Evolutionary conservation across 2,113 vertebrate genomes (phyloP).

Genomic region (Channa maculata): DNA sequence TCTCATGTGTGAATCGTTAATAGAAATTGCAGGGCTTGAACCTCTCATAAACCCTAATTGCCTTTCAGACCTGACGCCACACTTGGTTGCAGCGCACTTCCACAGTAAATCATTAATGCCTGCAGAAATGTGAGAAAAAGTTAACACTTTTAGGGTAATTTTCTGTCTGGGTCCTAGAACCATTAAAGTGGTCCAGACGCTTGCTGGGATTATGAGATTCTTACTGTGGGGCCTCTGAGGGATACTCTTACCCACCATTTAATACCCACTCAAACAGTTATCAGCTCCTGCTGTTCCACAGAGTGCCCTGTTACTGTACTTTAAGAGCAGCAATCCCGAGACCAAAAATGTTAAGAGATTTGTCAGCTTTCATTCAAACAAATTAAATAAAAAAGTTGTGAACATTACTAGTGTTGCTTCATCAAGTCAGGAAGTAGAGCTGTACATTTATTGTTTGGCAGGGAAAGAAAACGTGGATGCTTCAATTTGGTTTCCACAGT

Average conservation of each 20-base stretch:
- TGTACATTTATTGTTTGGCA: neutral
- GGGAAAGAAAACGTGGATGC: neutral
- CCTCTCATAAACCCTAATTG: conserved; percentile 79
- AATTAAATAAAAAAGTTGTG: conserved; percentile 26
- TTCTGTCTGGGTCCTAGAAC: conserved; percentile 77
- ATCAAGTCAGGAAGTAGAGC: conserved; percentile 14
- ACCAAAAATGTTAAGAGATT: conserved; percentile 11
- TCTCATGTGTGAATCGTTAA: conserved; percentile 72
- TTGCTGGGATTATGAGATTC: conserved; percentile 75
- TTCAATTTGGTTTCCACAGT: neutral
- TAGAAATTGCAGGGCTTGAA: conserved; percentile 69
- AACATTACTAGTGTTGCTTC: conserved; percentile 44
- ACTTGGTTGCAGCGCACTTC: conserved; percentile 59
- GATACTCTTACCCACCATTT: conserved; percentile 68
- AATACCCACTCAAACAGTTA: conserved; percentile 66
- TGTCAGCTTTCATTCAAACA: conserved; percentile 8
- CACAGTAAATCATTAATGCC: conserved; percentile 77
- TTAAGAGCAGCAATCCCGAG: conserved; percentile 21
- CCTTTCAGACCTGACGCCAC: conserved; percentile 80
- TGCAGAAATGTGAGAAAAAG: conserved; percentile 80
- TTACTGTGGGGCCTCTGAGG: conserved; percentile 54
- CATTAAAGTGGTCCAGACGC: conserved; percentile 78
- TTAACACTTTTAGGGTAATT: conserved; percentile 72
- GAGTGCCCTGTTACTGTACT: conserved; percentile 33
- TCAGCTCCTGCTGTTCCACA: conserved; percentile 73